phyloP scores from a whole-genome alignment of 2,797 vertebrate species.

The Hypotaenidia philippensis region DNA sequence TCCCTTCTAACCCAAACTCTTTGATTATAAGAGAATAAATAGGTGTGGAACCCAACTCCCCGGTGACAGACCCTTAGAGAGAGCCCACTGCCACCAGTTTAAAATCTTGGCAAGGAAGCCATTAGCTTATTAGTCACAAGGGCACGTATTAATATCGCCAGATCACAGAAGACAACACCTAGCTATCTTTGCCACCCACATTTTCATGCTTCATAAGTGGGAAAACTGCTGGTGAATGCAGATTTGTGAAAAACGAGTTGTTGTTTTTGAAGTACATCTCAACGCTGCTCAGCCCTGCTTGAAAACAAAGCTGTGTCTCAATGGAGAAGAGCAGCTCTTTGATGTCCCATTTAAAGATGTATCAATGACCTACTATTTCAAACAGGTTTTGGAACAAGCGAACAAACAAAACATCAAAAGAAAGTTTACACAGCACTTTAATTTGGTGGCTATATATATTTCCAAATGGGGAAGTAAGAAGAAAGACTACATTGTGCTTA shows the following conservation, averaged over 20 bases:
- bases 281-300: slow-evolving; percentile 29
- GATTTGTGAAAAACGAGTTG: slow-evolving; percentile 27
- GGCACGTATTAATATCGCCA: not conserved
- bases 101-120: not conserved
- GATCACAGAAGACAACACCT: slow-evolving; percentile 44
- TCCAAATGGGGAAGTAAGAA: slow-evolving; percentile 30
- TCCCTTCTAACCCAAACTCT: not conserved
- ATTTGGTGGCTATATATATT: slow-evolving; percentile 35
- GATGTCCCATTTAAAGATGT: slow-evolving; percentile 57
- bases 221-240: slow-evolving; percentile 48
- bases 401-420: slow-evolving; percentile 72
- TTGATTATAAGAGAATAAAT: not conserved
- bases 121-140: not conserved
- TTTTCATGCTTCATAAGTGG: slow-evolving; percentile 1
- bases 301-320: slow-evolving; percentile 60
- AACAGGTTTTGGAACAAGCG: slow-evolving; percentile 66
- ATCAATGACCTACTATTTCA: slow-evolving; percentile 71
- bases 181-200: slow-evolving; percentile 38
- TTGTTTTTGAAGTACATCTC: not conserved
- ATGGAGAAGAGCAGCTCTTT: slow-evolving; percentile 42
- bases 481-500: not conserved
- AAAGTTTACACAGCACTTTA: slow-evolving; percentile 41
- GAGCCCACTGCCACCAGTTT: not conserved
- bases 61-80: not conserved
- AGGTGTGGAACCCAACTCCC: not conserved